Evolutionary conservation across 2,113 vertebrate species (phyloP).

Genomic region (Phyllostomus hastatus): DNA sequence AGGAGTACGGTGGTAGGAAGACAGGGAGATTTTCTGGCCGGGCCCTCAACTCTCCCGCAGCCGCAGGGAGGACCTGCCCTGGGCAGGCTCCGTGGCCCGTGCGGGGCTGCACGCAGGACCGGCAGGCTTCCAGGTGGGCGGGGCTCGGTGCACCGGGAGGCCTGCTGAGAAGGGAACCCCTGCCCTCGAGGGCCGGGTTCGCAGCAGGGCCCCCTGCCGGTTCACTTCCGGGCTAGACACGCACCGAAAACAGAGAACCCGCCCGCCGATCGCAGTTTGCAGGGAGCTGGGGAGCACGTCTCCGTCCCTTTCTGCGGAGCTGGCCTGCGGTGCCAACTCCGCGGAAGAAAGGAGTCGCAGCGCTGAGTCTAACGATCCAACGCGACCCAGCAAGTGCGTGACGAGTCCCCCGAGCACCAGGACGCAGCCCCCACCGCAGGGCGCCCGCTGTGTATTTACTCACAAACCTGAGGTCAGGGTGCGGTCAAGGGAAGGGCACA

Average conservation of each 20-base stretch:
- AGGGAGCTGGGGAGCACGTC: not conserved
- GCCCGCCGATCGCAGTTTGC: not conserved
- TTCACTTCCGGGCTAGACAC: not conserved
- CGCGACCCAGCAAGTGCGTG: fast-evolving
- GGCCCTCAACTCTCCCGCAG: not conserved
- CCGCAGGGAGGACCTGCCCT: no score
- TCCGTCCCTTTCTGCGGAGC: no score
- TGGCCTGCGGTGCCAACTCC: not conserved
- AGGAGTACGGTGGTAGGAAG: not conserved
- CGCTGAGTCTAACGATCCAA: not conserved
- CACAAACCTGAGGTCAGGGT: not conserved
- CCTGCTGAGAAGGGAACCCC: not conserved
- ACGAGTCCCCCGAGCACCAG: fast-evolving
- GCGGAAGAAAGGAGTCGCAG: not conserved
- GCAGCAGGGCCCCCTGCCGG: not conserved
- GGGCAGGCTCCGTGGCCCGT: not conserved
- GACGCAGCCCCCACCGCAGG: not conserved
- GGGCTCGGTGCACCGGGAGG: not conserved
- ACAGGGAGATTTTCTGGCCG: not conserved
- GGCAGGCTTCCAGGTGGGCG: fast-evolving
- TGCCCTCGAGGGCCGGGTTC: not conserved
- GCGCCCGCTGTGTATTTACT: not conserved
- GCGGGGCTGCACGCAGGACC: not conserved
- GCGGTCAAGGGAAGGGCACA: not conserved
- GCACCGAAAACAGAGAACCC: not conserved